phyloP scores from a whole-genome alignment of 2,797 vertebrate genomes.

The Syngnathus rostellatus region DNA sequence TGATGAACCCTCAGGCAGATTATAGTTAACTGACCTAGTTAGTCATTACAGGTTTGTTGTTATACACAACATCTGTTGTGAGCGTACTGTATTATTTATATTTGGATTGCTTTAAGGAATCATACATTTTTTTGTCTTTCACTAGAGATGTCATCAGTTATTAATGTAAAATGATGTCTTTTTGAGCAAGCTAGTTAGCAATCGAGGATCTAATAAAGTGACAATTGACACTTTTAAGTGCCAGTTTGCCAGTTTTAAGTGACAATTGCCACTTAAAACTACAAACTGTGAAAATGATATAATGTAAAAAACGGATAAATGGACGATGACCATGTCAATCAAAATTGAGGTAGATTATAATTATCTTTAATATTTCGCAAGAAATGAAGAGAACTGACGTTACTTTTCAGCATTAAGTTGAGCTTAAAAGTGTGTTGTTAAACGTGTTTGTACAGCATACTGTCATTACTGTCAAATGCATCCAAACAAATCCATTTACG shows the following conservation, averaged over 20 bases:
- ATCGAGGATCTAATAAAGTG: no score
- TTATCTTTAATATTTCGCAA: neutral
- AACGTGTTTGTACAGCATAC: neutral
- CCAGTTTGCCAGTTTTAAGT: no score
- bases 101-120: neutral
- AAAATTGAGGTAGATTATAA: neutral
- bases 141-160: neutral
- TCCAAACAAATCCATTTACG: neutral
- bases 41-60: neutral
- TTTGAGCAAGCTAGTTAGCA: neutral
- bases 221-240: neutral
- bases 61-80: neutral
- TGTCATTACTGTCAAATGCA: slow-evolving; percentile 11
- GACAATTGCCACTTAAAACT: neutral
- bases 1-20: slow-evolving; percentile 44
- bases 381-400: neutral
- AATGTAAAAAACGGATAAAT: neutral
- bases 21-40: slow-evolving; percentile 39
- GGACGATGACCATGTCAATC: neutral
- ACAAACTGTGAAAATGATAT: neutral
- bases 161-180: no score
- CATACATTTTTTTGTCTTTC: neutral
- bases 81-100: neutral
- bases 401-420: neutral
- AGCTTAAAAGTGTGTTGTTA: neutral